phyloP scores from a whole-genome alignment of 1,140 invertebrate genomes.

The Trigoniulus corallinus region DNA sequence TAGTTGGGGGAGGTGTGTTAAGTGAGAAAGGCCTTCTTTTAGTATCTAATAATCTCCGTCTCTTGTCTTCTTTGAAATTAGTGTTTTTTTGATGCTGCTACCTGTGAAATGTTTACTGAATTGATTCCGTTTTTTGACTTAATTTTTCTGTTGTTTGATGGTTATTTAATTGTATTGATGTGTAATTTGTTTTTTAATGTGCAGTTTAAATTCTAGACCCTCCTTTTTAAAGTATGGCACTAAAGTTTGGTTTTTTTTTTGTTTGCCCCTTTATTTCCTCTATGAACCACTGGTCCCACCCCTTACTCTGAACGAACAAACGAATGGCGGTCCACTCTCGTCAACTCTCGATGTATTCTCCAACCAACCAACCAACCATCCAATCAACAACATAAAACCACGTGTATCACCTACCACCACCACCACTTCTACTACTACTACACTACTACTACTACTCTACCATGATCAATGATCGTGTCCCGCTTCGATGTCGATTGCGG shows the following conservation, averaged over 20 bases:
- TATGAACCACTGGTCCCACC: conserved; percentile 10
- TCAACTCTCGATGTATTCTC: neutral
- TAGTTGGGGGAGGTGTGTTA: no score
- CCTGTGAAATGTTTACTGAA: no score
- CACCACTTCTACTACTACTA: no score
- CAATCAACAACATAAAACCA: neutral
- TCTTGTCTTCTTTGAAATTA: no score
- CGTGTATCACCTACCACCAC: no score
- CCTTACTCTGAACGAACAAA: neutral
- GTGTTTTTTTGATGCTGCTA: no score
- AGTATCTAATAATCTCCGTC: no score
- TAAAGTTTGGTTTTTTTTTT: conserved; percentile 9
- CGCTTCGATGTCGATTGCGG: conserved; percentile 9
- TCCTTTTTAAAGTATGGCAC: conserved; percentile 2
- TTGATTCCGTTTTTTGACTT: no score
- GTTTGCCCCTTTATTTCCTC: conserved; percentile 9
- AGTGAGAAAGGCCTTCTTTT: no score
- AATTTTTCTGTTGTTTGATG: no score
- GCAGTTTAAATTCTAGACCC: neutral
- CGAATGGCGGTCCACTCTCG: neutral
- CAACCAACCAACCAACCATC: neutral
- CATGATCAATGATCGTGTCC: neutral
- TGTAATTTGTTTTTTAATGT: no score
- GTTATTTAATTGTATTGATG: no score
- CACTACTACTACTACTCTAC: neutral